Conservation (phyloP, 1,140 invertebrate species). For the Sinella curviseta region DNA sequence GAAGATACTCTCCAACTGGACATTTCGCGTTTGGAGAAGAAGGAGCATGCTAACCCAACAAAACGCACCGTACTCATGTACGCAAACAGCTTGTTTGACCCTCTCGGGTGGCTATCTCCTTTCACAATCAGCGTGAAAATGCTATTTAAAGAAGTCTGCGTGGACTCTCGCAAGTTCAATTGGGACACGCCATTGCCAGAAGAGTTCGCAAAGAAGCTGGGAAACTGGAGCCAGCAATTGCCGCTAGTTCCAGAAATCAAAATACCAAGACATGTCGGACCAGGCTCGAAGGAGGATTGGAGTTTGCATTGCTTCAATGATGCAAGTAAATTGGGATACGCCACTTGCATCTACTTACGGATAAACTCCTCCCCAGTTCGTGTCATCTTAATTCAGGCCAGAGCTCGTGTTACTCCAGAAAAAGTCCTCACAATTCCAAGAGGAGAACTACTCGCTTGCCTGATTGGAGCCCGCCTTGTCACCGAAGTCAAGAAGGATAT, state of each 20-base stretch:
- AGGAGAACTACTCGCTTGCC: neutral
- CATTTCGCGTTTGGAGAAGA: constrained; percentile 13
- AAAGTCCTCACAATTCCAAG: neutral
- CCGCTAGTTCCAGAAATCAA: neutral
- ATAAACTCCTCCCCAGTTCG: neutral
- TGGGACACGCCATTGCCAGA: constrained; percentile 50
- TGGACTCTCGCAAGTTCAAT: constrained; percentile 34
- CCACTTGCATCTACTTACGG: neutral
- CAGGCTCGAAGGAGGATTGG: neutral
- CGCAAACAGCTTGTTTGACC: constrained; percentile 52
- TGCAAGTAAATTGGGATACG: neutral
- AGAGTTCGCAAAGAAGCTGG: constrained; percentile 11
- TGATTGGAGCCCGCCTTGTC: neutral
- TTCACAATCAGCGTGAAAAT: constrained; percentile 49
- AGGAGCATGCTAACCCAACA: constrained; percentile 35
- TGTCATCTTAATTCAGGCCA: neutral
- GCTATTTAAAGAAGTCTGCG: constrained; percentile 50
- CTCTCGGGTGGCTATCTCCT: constrained; percentile 51
- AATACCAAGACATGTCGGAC: neutral
- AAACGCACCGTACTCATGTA: constrained; percentile 48
- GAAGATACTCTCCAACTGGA: neutral
- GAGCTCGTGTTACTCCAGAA: too few species aligned
- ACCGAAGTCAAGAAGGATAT: neutral
- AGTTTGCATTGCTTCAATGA: neutral
- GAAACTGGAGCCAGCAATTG: constrained; percentile 32